Base-by-base conservation (phyloP, 2,888 invertebrate genomes). In the Strigamia maritima region DNA sequence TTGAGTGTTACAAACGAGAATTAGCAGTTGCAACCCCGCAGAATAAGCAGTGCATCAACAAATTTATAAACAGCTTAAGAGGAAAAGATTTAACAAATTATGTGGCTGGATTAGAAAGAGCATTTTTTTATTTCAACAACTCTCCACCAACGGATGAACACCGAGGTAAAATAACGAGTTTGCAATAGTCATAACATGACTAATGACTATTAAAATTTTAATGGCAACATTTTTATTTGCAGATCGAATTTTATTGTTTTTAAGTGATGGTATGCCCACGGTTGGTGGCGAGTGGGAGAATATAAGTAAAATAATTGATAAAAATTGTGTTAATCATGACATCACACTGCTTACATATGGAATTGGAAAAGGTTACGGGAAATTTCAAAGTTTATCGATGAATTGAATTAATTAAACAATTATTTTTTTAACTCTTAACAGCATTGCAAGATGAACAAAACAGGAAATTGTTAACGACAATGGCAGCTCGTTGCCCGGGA, bases 201-300 rank as follows among this genome's bases (percentile, higher is more conserved):
- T 10, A 14, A 40, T 40, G 8, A 40, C 40, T 24, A 22, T 10
- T 65, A 10, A 65, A 16, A 65, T 6, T 24, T 24, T 7, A 10
- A 10, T 24, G 24, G 24, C 7, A 65, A 65, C 16, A 65, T 10
- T 22, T 24, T 65, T n/a, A 19, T 76, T 44, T 77, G 19, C 28
- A 77, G 77, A 77, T 77, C 77, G 77, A 31, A 49, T 77, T 14
- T 49, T 77, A 26, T 49, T 77, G 19, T 77, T 77, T 44, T 24
- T 77, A 24, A 77, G 77, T n/a, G 77, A 77, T 77, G 77, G 77
- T 8, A 77, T 77, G 77, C 77, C 77, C 8, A 77, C 77, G 6
- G 14, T 49, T 19, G 77, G 77, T 8, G 77, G 77, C 10, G 77
- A 28, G 12, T n/a, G 54, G 24, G 49, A 77, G 19, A 28, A 77